Evolutionary conservation across 1,140 invertebrate species (phyloP).

Genomic region (Antheraea pernyi): DNA sequence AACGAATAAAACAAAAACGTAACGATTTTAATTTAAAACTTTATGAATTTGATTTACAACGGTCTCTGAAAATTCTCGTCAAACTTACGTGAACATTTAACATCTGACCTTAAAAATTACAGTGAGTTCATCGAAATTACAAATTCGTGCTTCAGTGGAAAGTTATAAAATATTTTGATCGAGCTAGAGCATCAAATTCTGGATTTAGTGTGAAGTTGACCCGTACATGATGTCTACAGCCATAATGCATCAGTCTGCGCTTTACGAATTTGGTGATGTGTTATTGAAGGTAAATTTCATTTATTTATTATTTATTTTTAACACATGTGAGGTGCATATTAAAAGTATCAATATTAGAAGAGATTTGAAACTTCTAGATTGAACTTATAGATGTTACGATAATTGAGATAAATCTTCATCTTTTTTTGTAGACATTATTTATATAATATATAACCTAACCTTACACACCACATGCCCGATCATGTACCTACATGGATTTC

Average conservation of each 20-base stretch:
- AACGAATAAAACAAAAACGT: constrained; percentile 68
- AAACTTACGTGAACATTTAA: constrained; percentile 59
- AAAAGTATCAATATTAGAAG: neutral
- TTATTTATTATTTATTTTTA: constrained; percentile 21
- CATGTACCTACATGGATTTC: neutral
- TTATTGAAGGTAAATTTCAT: constrained; percentile 73
- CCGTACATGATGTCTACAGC: constrained; percentile 78
- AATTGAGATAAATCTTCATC: no score
- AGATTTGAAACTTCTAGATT: neutral
- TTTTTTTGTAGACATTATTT: no score
- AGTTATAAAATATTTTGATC: constrained; percentile 51
- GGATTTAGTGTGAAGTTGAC: constrained; percentile 69
- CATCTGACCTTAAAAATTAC: constrained; percentile 58
- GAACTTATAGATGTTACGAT: no score
- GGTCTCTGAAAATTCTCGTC: constrained; percentile 61
- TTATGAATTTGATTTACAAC: constrained; percentile 48
- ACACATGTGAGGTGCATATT: neutral
- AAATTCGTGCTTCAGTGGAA: constrained; percentile 66
- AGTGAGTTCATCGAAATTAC: constrained; percentile 61
- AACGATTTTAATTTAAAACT: constrained; percentile 57
- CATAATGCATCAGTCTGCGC: constrained; percentile 79
- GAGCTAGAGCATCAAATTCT: constrained; percentile 51
- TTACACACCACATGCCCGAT: neutral
- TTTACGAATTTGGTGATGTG: constrained; percentile 78
- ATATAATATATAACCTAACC: neutral